Conservation (phyloP, 2,888 invertebrate species). For the Choreutis nemorana region DNA sequence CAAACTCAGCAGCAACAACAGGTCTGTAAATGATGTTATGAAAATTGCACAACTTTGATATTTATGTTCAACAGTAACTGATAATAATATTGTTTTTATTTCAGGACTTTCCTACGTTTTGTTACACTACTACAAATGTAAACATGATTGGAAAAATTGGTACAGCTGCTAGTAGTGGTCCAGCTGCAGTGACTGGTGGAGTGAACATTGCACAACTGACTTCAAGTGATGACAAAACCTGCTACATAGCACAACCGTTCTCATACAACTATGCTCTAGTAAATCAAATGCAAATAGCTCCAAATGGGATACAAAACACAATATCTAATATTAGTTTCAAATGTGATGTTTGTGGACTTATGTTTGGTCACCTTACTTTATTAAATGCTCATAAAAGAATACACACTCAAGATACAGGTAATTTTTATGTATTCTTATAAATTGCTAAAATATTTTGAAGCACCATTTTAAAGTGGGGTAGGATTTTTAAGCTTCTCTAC, state of each 20-base stretch:
- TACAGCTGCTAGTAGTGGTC: constrained; percentile 37
- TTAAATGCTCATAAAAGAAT: constrained; percentile 88
- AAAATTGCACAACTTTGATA: neutral
- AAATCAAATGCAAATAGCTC: constrained; percentile 85
- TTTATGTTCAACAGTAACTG: neutral
- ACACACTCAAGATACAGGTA: constrained; percentile 71
- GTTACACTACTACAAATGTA: constrained; percentile 71
- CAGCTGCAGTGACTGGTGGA: constrained; percentile 54
- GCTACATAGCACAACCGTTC: constrained; percentile 79
- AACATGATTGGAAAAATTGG: constrained; percentile 74
- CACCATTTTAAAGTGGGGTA: too few species aligned
- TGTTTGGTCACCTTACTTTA: constrained; percentile 82
- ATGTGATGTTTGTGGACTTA: constrained; percentile 86
- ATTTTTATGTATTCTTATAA: constrained; percentile 12
- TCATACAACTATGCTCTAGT: constrained; percentile 84
- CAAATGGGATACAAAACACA: constrained; percentile 72
- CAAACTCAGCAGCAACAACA: constrained; percentile 27
- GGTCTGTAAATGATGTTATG: constrained; percentile 13
- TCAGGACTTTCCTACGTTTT: constrained; percentile 75
- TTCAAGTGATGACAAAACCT: constrained; percentile 71
- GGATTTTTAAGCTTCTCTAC: too few species aligned
- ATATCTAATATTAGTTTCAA: constrained; percentile 86
- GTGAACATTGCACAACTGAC: constrained; percentile 76
- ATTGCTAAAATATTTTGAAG: too few species aligned
- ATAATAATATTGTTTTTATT: constrained; percentile 19